These are phyloP conservation scores for Heliconius hortense DNA, from an alignment of 2,888 invertebrate species.

Conservation along the genomic window DNA sequence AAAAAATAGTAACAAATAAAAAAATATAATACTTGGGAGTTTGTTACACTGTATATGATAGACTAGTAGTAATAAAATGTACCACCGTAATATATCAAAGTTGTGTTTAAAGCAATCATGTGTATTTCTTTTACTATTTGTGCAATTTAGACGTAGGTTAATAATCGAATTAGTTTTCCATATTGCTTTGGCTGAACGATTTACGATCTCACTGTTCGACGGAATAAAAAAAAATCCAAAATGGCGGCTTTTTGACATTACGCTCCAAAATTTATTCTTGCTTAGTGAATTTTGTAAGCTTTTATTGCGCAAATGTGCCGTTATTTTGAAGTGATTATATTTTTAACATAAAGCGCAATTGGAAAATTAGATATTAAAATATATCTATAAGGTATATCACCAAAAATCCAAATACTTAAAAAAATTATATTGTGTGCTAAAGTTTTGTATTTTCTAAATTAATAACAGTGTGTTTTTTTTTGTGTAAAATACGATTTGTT, in stretches of 20 bases:
- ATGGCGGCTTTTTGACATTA: slow-evolving; percentile 14
- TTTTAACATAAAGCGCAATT: slow-evolving; percentile 3
- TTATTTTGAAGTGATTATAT: not conserved
- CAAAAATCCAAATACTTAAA: slow-evolving; percentile 10
- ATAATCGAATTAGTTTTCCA: slow-evolving; percentile 48
- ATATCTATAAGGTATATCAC: not conserved
- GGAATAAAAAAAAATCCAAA: not conserved
- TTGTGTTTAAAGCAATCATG: slow-evolving; percentile 13
- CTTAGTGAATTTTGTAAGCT: not conserved
- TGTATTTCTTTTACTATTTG: slow-evolving; percentile 5
- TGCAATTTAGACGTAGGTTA: slow-evolving; percentile 21
- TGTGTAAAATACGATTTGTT: slow-evolving; percentile 2
- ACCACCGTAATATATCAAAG: slow-evolving; percentile 36
- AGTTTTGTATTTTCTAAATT: slow-evolving; percentile 16
- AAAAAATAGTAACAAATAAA: too few species aligned
- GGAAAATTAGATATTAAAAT: slow-evolving; percentile 8
- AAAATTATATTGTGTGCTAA: not conserved
- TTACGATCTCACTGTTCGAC: not conserved
- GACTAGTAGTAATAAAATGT: slow-evolving; percentile 18
- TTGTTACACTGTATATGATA: not conserved
- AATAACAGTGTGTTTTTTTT: not conserved
- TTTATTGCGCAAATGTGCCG: not conserved
- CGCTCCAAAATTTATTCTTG: not conserved
- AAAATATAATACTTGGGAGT: too few species aligned
- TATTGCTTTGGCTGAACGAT: slow-evolving; percentile 25